phyloP scores from a whole-genome alignment of 2,113 vertebrate species.

The Circaetus gallicus region DNA sequence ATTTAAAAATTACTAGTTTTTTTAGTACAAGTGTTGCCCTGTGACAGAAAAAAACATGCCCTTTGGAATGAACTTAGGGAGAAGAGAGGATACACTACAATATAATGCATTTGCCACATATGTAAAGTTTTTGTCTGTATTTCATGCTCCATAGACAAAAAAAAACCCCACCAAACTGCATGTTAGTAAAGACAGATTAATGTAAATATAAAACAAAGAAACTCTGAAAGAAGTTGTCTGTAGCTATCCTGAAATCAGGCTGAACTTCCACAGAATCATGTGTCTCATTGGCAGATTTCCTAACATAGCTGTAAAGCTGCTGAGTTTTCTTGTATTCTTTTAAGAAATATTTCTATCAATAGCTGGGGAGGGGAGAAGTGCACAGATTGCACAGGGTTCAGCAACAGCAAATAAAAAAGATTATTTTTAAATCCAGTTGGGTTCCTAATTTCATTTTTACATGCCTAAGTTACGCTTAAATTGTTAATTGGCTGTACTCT shows the following conservation, averaged over 20 bases:
- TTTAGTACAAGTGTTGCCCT: background rate
- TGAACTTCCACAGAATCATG: background rate
- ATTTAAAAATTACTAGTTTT: background rate
- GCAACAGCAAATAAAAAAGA: background rate
- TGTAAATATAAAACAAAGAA: background rate
- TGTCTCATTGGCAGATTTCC: background rate
- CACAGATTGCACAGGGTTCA: background rate
- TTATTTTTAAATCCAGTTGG: background rate
- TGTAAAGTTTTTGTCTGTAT: background rate
- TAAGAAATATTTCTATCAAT: background rate
- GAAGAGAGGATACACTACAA: background rate
- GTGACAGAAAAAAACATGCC: background rate
- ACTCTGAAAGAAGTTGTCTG: background rate
- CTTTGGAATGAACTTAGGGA: background rate
- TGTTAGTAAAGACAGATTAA: background rate
- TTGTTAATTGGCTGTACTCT: background rate
- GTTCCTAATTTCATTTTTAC: background rate
- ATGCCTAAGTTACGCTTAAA: background rate
- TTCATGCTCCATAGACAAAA: background rate
- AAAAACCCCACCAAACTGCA: background rate
- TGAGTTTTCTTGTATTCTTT: background rate
- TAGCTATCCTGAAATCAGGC: background rate
- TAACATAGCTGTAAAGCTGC: background rate
- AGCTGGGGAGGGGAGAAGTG: background rate
- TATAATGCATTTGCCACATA: background rate